Evolutionary conservation across 2,888 invertebrate species (phyloP).

Genomic region (Exephanes ischioxanthus): DNA sequence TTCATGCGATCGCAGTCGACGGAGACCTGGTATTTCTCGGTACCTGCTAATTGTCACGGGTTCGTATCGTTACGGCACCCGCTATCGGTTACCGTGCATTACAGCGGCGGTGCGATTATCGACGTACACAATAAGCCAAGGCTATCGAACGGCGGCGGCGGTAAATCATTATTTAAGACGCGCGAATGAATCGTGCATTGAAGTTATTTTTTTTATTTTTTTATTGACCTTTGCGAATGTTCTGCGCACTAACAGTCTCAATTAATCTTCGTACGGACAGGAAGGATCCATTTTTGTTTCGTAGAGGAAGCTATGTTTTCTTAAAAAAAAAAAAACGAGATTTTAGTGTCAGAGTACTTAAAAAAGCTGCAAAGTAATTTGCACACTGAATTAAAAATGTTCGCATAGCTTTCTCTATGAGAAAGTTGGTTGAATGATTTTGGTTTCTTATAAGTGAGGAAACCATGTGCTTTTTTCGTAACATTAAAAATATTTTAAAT

Average conservation of each 20-base stretch:
- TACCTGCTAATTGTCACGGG: background rate
- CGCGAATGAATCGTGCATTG: background rate
- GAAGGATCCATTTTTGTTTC: background rate
- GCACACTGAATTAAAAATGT: no score
- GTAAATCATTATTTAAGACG: slow-evolving; percentile 5
- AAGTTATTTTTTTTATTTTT: background rate
- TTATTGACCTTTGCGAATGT: background rate
- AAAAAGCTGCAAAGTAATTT: no score
- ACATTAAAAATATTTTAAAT: no score
- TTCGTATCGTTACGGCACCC: background rate
- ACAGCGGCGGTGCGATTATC: background rate
- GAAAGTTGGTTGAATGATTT: no score
- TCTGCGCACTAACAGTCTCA: background rate
- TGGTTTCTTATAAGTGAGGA: no score
- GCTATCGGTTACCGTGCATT: background rate
- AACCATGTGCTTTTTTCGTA: no score
- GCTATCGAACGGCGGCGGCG: background rate
- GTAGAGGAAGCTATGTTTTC: background rate
- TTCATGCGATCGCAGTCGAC: background rate
- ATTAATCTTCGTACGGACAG: background rate
- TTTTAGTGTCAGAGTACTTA: no score
- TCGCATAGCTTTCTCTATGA: no score
- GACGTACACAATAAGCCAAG: slow-evolving; percentile 1
- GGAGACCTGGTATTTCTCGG: background rate
- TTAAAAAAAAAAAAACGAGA: no score